Evolutionary conservation across 2,113 vertebrate species (phyloP).

Genomic region (Pelmatolapia mariae): DNA sequence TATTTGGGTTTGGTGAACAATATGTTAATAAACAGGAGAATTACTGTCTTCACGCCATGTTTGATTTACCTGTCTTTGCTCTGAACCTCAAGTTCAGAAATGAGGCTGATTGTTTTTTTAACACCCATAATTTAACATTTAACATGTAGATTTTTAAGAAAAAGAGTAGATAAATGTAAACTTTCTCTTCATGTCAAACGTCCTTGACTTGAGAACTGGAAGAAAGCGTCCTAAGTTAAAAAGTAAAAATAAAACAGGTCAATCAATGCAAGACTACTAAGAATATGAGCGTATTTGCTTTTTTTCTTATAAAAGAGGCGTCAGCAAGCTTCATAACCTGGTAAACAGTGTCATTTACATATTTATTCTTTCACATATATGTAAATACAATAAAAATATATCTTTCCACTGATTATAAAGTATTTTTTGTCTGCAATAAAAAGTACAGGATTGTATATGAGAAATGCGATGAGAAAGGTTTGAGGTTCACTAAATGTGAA

Average conservation of each 20-base stretch:
- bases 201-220: not conserved
- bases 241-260: conserved; percentile 37
- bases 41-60: not conserved
- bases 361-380: not conserved
- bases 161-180: not conserved
- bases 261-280: conserved; percentile 10
- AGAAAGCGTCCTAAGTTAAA: conserved; percentile 3
- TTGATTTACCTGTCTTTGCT: not conserved
- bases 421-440: not conserved
- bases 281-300: conserved; percentile 1
- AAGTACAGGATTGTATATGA: not conserved
- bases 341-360: conserved; percentile 9
- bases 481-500: not conserved
- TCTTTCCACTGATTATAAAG: not conserved
- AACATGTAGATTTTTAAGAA: not conserved
- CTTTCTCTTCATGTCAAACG: not conserved
- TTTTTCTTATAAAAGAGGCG: not conserved
- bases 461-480: not conserved
- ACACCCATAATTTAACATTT: not conserved
- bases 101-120: not conserved
- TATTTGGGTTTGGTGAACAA: not conserved
- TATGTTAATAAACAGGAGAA: not conserved
- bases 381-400: not conserved
- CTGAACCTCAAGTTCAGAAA: not conserved
- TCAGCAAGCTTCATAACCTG: not conserved